A percentile compares a stretch with the other conserved stretches of the same genome.
phyloP scores from a whole-genome alignment of 2,888 invertebrate genomes.

The Drosophila robusta region DNA sequence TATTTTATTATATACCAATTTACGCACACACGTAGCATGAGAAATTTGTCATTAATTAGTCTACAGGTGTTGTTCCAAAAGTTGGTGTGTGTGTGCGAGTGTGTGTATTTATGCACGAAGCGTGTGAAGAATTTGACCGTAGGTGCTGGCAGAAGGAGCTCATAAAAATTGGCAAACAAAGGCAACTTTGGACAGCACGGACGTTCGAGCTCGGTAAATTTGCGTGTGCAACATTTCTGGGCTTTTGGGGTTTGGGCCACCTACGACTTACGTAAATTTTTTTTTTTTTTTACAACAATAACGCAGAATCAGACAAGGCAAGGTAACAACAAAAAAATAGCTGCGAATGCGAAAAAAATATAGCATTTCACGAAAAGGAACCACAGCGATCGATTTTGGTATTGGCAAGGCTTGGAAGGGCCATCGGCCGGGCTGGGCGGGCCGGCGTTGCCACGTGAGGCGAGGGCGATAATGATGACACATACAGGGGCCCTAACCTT shows the following conservation, averaged over 20 bases:
- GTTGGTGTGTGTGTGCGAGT: neutral
- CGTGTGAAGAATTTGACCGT: constrained; percentile 49
- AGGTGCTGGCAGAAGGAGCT: constrained; percentile 43
- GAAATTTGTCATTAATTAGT: constrained; percentile 74
- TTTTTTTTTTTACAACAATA: constrained; percentile 63
- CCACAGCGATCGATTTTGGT: constrained; percentile 77
- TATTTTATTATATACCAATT: constrained; percentile 46
- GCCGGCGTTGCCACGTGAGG: constrained; percentile 43
- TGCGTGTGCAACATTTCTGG: constrained; percentile 67
- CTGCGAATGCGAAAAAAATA: constrained; percentile 47
- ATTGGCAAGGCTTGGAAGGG: constrained; percentile 65
- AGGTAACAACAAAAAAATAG: constrained; percentile 25
- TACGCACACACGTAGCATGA: constrained; percentile 37
- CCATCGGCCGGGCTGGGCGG: constrained; percentile 14
- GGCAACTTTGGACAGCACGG: constrained; percentile 59
- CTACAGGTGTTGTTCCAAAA: constrained; percentile 60
- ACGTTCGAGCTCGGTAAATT: constrained; percentile 44
- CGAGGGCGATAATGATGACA: constrained; percentile 75
- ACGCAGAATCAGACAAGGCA: constrained; percentile 55
- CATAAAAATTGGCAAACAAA: constrained; percentile 79
- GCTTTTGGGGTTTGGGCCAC: constrained; percentile 28
- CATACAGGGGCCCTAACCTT: constrained; percentile 60
- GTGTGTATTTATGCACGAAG: constrained; percentile 34
- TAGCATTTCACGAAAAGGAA: constrained; percentile 66
- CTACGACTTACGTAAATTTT: constrained; percentile 67